Conservation (phyloP, 2,888 invertebrate species). For the Anoncus sp. region DNA sequence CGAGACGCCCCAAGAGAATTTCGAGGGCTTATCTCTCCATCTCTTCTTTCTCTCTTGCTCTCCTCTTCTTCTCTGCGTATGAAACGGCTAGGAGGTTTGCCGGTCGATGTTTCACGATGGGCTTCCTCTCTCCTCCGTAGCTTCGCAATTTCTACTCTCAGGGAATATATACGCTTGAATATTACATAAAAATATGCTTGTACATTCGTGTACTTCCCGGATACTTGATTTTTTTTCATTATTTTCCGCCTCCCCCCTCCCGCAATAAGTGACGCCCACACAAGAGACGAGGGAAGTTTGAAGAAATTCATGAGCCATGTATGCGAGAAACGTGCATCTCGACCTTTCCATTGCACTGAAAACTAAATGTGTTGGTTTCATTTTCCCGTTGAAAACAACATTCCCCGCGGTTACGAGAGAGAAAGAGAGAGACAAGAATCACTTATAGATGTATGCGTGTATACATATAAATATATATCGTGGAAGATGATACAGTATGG, state of each 20-base stretch:
- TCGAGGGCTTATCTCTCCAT: constrained; percentile 24
- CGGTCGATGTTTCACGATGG: constrained; percentile 38
- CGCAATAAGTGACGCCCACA: not conserved
- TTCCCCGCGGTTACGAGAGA: constrained; percentile 32
- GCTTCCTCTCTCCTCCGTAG: not conserved
- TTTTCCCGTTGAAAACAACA: constrained; percentile 27
- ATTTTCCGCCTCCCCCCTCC: not conserved
- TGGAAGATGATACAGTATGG: not conserved
- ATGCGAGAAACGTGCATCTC: not conserved
- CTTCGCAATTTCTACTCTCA: not conserved
- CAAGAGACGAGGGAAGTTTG: not conserved
- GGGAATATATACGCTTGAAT: not conserved
- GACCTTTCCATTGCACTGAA: not conserved
- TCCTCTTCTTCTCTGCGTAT: not conserved
- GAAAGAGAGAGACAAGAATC: constrained; percentile 16
- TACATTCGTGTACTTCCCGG: too few species aligned
- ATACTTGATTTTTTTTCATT: not conserved
- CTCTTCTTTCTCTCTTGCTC: not conserved
- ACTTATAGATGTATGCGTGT: not conserved
- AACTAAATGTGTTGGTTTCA: constrained; percentile 11
- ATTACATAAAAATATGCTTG: not conserved
- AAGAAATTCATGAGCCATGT: not conserved
- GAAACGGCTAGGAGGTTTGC: constrained; percentile 3
- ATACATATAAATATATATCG: not conserved
- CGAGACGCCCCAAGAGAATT: constrained; percentile 21